phyloP scores from a whole-genome alignment of 2,888 invertebrate species.

The Smittia sp. region DNA sequence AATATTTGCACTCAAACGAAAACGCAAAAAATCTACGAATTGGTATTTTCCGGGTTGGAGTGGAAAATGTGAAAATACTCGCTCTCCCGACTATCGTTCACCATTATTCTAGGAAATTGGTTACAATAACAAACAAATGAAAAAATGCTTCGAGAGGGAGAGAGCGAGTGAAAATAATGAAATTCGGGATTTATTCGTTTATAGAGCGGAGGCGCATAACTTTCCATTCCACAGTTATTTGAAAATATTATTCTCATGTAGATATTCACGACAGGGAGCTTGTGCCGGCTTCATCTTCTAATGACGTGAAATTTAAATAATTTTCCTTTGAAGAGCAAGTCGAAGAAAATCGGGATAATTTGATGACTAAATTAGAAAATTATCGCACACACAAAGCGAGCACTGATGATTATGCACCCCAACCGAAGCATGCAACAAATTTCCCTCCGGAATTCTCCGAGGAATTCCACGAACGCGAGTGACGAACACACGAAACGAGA shows the following conservation, averaged over 20 bases:
- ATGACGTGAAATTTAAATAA: neutral
- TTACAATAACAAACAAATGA: slow-evolving; percentile 40
- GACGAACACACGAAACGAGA: neutral
- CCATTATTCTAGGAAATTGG: slow-evolving; percentile 38
- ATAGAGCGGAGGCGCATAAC: slow-evolving; percentile 32
- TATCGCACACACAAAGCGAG: slow-evolving; percentile 14
- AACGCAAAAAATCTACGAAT: neutral
- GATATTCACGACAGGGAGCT: neutral
- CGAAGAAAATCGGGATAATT: slow-evolving; percentile 1
- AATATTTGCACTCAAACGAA: slow-evolving; percentile 36
- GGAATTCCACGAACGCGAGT: neutral
- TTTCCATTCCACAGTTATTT: slow-evolving; percentile 31
- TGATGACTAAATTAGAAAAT: slow-evolving; percentile 34
- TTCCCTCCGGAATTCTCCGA: neutral
- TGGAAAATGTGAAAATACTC: slow-evolving; percentile 12
- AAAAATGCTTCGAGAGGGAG: slow-evolving; percentile 17
- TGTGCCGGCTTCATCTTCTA: neutral
- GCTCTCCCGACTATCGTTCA: neutral
- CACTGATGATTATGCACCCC: neutral
- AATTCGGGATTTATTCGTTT: slow-evolving; percentile 38
- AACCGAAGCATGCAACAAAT: neutral
- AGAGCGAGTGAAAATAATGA: slow-evolving; percentile 15
- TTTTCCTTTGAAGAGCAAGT: neutral
- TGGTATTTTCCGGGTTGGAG: slow-evolving; percentile 30
- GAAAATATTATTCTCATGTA: slow-evolving; percentile 13